Base-by-base conservation (phyloP, 2,113 vertebrate species). In the Parus major region DNA sequence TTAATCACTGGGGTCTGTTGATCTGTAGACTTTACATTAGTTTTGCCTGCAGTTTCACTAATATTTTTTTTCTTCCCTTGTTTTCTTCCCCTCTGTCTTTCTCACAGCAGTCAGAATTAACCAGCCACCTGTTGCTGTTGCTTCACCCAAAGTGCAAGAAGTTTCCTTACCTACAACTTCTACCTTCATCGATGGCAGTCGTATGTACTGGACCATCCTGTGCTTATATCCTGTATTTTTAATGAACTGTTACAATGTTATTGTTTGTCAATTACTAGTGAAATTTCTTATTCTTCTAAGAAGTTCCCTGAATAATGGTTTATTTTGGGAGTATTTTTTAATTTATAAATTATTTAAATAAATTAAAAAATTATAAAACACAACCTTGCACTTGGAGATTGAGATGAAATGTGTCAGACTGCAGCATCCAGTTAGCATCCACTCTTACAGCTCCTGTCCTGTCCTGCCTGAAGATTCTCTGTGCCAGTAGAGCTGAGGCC, bases 141-240 rank as follows among this genome's bases (percentile, higher is more conserved):
- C 83, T 73, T 97, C 96, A 60, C 98, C 98, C 11, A 68, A 94
- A 82, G 77, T 71, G 25, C 98, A 99, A 92, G 98, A 98, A 92
- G 77, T 98, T 64, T 96, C 96, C 46, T 82, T 97, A 47, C 98
- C 98, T 36, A 87, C 96, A 78, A 95, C 91, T 8, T 97, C 95
- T 10, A 94, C 96, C 49, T 96, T 97, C 92, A 98, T 99, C 2
- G 98, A 99, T 57, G 98, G 98, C 95, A 98, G 98, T 86, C 95
- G 98, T 99, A 98, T 33, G 98, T 98, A 97, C 61, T 72, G 41
- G 72, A 28, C 31, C 35, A 22, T 35, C 15, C 53, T 47, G 49
- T 88, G 15, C 33, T 82, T 93, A 42, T 80, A 36, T 24, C 11
- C 21, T 78, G 0, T 57, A 15, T 46, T 92, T 88, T 72, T 82